A percentile compares a stretch with the other conserved stretches of the same genome.
These are phyloP conservation scores for Phrynocephalus vlangalii DNA, from an alignment of 2,797 vertebrate genomes.

Conservation along the genomic window DNA sequence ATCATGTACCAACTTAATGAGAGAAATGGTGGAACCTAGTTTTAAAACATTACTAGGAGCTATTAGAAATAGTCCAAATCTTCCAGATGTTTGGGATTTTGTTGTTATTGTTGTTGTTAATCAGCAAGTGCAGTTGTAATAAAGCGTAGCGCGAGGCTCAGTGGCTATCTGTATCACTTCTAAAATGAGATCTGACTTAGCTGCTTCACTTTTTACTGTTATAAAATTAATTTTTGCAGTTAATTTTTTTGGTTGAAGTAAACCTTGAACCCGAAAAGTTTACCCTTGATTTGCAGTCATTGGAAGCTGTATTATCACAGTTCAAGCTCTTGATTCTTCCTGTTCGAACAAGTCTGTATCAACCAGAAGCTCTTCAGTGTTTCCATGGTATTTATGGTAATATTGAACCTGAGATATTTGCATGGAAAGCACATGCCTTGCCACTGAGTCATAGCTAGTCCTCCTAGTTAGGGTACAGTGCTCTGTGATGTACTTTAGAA, in stretches of 20 bases:
- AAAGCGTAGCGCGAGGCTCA: background rate
- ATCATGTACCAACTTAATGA: no score
- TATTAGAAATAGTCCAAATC: background rate
- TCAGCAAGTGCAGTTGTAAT: slow-evolving; percentile 2
- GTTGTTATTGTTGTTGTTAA: background rate
- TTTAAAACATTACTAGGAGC: background rate
- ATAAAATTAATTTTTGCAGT: background rate
- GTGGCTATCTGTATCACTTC: background rate
- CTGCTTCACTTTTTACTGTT: background rate
- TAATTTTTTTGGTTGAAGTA: background rate
- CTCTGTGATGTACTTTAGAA: no score
- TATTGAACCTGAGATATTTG: background rate
- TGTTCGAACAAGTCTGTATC: background rate
- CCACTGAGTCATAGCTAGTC: background rate
- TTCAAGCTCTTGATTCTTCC: background rate
- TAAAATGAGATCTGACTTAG: background rate
- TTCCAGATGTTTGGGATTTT: background rate
- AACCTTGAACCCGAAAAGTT: background rate
- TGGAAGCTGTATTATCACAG: background rate
- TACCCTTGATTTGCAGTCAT: background rate
- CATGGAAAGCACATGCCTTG: background rate
- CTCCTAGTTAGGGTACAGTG: background rate
- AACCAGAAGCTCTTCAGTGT: background rate
- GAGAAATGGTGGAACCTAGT: background rate
- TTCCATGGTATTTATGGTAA: background rate